These are phyloP conservation scores for Poeciliopsis turneri DNA, from an alignment of 2,797 vertebrate species.

Conservation along the genomic window DNA sequence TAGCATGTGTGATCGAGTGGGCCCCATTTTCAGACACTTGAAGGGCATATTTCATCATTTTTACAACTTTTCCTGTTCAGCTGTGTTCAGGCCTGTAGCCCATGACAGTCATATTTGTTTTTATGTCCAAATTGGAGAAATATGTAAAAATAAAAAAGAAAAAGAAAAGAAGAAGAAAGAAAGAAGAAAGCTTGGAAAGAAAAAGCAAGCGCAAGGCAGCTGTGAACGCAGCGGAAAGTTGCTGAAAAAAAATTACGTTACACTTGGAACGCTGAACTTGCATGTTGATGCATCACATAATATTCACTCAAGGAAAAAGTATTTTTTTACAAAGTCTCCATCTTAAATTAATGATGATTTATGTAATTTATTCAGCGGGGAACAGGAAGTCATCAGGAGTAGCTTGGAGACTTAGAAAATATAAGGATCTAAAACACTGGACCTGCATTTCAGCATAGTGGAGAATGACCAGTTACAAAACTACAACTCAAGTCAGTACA, in stretches of 20 bases:
- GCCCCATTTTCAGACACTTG: conserved; percentile 1
- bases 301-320: background rate
- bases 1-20: background rate
- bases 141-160: background rate
- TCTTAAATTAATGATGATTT: background rate
- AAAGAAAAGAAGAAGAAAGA: background rate
- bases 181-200: background rate
- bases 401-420: background rate
- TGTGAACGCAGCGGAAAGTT: background rate
- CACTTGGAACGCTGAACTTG: background rate
- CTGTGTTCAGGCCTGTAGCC: background rate
- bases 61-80: background rate
- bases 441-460: background rate
- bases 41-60: conserved; percentile 2
- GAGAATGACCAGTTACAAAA: background rate
- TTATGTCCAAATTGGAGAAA: background rate
- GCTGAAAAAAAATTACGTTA: background rate
- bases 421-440: too few species aligned
- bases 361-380: background rate
- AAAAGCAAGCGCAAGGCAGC: background rate
- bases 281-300: background rate
- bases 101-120: background rate
- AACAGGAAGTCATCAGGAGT: background rate
- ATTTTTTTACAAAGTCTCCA: background rate
- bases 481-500: background rate